These are phyloP conservation scores for Albula glossodonta DNA, from an alignment of 2,113 vertebrate genomes.

Conservation along the genomic window DNA sequence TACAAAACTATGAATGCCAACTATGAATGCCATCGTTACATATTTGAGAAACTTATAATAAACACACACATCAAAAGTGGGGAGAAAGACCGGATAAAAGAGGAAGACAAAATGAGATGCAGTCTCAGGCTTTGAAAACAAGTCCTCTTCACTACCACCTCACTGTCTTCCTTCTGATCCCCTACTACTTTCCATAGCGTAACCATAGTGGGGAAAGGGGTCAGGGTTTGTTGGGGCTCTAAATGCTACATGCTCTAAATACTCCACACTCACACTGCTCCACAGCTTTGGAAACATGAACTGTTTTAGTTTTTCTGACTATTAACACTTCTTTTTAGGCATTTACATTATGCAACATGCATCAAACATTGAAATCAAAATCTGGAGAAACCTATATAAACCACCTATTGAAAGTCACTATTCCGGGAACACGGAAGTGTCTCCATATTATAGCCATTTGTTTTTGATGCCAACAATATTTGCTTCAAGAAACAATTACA, in stretches of 20 bases:
- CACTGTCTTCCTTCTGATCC: not conserved
- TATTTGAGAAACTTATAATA: not conserved
- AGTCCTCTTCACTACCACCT: slow-evolving; percentile 33
- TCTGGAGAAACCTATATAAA: no score
- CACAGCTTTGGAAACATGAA: no score
- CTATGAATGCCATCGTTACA: not conserved
- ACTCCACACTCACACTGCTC: no score
- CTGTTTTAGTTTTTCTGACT: no score
- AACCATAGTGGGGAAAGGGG: not conserved
- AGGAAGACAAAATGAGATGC: not conserved
- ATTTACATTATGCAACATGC: no score
- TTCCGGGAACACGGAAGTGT: no score
- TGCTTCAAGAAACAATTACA: not conserved
- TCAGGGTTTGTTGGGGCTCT: no score
- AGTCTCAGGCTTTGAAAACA: slow-evolving; percentile 40
- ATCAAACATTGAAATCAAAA: no score
- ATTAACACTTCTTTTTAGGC: no score
- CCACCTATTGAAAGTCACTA: no score
- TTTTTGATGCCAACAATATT: not conserved
- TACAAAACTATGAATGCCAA: not conserved
- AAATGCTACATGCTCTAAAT: no score
- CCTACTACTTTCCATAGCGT: slow-evolving; percentile 31
- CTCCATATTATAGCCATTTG: no score
- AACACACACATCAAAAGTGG: not conserved
- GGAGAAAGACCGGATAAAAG: not conserved